These are phyloP conservation scores for Chloroceryle inda DNA, from an alignment of 2,797 vertebrate species.

Conservation along the genomic window DNA sequence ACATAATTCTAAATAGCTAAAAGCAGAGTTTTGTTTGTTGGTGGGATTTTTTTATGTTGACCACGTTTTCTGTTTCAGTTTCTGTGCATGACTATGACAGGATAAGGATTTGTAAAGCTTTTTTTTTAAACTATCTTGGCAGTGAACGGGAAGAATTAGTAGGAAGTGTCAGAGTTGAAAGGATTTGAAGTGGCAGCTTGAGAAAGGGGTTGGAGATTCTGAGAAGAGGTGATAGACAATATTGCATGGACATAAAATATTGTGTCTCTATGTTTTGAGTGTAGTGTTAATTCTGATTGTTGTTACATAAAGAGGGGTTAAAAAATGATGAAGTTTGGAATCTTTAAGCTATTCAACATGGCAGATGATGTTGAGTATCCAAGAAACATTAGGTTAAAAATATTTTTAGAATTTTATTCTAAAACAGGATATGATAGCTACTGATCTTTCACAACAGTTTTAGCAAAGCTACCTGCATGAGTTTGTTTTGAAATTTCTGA, in stretches of 20 bases:
- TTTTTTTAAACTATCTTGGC: not conserved
- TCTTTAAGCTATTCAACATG: not conserved
- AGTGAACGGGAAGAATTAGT: not conserved
- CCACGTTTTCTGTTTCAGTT: not conserved
- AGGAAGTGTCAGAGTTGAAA: not conserved
- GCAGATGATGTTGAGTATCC: not conserved
- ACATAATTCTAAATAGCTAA: not conserved
- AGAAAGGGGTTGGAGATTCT: not conserved
- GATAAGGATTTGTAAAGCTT: not conserved
- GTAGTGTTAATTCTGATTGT: not conserved
- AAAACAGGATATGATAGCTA: not conserved
- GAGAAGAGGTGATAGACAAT: not conserved
- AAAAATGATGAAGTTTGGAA: not conserved
- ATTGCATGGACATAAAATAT: not conserved
- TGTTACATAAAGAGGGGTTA: not conserved
- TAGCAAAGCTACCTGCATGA: not conserved
- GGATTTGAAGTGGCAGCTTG: not conserved
- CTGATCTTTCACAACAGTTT: not conserved
- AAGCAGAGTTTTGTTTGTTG: not conserved
- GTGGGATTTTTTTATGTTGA: not conserved
- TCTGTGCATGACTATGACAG: not conserved
- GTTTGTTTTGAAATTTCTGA: not conserved
- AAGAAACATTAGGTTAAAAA: not conserved
- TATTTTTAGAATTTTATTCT: not conserved
- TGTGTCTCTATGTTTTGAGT: fast-evolving